Evolutionary conservation across 1,140 invertebrate species (phyloP).

Genomic region (Colletes gigas): DNA sequence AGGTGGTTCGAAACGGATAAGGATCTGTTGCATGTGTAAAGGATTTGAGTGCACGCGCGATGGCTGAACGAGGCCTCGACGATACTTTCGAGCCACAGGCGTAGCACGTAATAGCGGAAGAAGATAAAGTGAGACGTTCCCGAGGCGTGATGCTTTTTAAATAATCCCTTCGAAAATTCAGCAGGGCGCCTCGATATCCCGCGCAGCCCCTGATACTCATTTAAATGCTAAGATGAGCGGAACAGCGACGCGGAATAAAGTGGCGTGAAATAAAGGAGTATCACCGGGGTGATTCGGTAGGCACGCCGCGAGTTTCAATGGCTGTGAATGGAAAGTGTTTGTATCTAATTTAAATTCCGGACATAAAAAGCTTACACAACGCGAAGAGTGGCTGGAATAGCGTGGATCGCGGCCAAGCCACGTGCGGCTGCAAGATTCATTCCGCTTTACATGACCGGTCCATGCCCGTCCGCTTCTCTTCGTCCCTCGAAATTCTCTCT

Average conservation of each 20-base stretch:
- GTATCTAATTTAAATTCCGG: constrained; percentile 77
- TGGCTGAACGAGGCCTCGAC: no score
- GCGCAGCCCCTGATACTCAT: constrained; percentile 23
- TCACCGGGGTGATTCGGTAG: constrained; percentile 67
- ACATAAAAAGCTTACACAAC: constrained; percentile 75
- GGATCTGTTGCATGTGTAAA: no score
- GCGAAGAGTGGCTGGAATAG: constrained; percentile 68
- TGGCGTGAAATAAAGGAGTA: constrained; percentile 70
- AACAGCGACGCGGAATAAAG: constrained; percentile 60
- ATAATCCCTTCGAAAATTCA: background rate
- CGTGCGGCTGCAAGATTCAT: constrained; percentile 76
- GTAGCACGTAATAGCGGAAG: no score
- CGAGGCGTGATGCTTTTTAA: background rate
- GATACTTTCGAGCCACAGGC: no score
- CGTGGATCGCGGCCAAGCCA: constrained; percentile 76
- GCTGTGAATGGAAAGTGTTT: constrained; percentile 67
- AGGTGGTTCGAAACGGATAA: no score
- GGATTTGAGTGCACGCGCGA: no score
- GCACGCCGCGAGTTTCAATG: constrained; percentile 68
- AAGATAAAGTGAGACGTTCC: background rate
- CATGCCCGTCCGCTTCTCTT: constrained; percentile 61
- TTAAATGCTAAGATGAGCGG: constrained; percentile 61
- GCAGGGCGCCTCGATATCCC: background rate
- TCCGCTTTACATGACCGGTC: constrained; percentile 73
- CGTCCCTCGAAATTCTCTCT: constrained; percentile 60